Base-by-base conservation (phyloP, 1,140 invertebrate species). In the Brachionus asplanchnoidis region DNA sequence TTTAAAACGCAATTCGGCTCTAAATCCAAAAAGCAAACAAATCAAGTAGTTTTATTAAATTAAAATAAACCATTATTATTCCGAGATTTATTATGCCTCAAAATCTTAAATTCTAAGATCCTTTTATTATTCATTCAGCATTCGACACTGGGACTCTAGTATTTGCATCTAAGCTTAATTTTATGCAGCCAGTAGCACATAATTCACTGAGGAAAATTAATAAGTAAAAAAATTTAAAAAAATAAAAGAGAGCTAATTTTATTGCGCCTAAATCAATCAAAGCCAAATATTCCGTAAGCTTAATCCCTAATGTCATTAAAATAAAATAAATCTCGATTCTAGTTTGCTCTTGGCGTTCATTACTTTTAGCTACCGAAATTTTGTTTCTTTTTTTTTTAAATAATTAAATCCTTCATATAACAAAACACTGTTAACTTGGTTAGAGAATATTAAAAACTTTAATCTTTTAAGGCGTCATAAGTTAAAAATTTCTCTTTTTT, bases 261-360 rank as follows among this genome's bases (percentile, higher is more conserved):
- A 60, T 60, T 60, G 53, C 53, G 53, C 53, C 53, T 20, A 20
- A 60, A 60, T 60, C 53, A 60, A 60, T 60, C 53, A 60, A 20
- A 60, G 20, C 53, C 53, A 60, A 20, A 60, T 23, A 26, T 26
- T 60, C 53, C 53, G 17, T 9, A 9, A 60, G 53, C 53, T 60
- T 60, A 60, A 60, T 60, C 53, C 53, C 53, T 60, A 60, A 60
- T 60, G 53, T 60, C 53, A 60, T 60, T 60, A 60, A 60, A 60
- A 60, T 20, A 60, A 60, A 60, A 60, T 60, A 60, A 60, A 60
- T 60, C 53, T 60, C 53, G 53, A 56, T 56, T 56, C 50, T 53
- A 6, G 12, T 60, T 60, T 60, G 53, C 53, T 60, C 17, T 60
- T 60, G 20, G 53, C 53, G 23, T 60, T 60, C 9, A 60, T 60